A percentile compares a stretch with the other conserved stretches of the same genome.
Conservation (phyloP, 2,797 vertebrate species). For the Amblyraja radiata region DNA sequence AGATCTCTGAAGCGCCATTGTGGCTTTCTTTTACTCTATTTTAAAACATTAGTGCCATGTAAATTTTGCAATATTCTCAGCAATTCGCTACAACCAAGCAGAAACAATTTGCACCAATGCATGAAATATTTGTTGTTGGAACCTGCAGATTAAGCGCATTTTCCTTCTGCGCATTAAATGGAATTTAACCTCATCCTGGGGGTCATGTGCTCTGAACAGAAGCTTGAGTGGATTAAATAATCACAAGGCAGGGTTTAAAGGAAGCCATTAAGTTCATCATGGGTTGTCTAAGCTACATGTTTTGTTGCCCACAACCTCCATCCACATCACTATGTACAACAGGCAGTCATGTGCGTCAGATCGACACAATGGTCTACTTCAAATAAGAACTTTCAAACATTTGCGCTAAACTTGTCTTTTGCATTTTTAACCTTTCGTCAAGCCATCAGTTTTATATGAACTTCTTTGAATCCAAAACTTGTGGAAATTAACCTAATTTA, state of each 20-base stretch:
- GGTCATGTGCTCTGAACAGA: conserved; percentile 17
- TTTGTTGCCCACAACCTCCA: not conserved
- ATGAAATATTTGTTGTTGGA: not conserved
- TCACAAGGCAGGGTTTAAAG: not conserved
- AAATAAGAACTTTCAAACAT: not conserved
- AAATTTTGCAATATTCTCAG: not conserved
- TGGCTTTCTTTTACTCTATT: not conserved
- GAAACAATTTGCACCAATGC: not conserved
- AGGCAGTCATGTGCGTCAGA: not conserved
- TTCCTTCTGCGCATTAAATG: not conserved
- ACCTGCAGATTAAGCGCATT: conserved; percentile 10
- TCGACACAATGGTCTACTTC: not conserved
- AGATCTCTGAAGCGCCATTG: not conserved
- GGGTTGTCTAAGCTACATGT: not conserved
- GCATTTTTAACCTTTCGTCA: not conserved
- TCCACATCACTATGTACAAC: not conserved
- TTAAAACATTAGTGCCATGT: not conserved
- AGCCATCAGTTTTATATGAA: not conserved
- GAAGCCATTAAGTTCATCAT: not conserved
- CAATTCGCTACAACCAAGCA: not conserved
- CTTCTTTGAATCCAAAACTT: not conserved
- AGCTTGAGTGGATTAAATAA: conserved; percentile 21
- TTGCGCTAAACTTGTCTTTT: not conserved
- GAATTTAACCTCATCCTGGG: not conserved
- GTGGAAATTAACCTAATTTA: not conserved